Base-by-base conservation (phyloP, 2,888 invertebrate species). In the Lasioglossum vierecki region DNA sequence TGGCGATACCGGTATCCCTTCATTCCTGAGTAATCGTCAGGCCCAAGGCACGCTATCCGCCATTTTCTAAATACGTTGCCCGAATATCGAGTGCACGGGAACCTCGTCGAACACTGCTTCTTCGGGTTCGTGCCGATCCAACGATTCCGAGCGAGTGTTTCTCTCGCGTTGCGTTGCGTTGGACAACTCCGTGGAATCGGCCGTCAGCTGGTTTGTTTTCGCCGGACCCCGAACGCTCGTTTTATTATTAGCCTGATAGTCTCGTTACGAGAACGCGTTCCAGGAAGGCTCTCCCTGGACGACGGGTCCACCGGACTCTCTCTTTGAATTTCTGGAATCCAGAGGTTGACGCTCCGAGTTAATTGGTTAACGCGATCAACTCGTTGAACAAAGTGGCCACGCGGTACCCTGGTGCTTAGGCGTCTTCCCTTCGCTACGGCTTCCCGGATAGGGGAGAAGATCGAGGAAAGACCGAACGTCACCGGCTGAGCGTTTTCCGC, bases 11-110 rank as follows among this genome's bases (percentile, higher is more conserved):
- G 94, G 94, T 94, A 94, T 94, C 93, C 93, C 94, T 93, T 94
- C 94, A 94, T 94, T 94, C 94, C 94, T 94, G 91, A 93, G 94
- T 94, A 94, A 94, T 94, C 94, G 94, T 91, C 92, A 90, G 91
- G 92, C 93, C 92, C 92, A 93, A 93, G 93, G 93, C 93, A 90
- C 87, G 88, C 85, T 90, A 92, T 90, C 91, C 92, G 93, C 93
- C 93, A 93, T 94, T 94, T 94, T 94, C 93, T 93, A 94, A 94
- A 94, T 92, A 90, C 87, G 79, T 88, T 88, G 91, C 80, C 86
- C 85, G 89, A 90, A 91, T 88, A 68, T 68, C 66, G 66, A 68
- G 66, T 35, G 66, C 35, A 68, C 66, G 35, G 66, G 39, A 68
- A 68, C 66, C 66, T 18, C 35, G 26, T 77, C 63, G 63, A 60